Evolutionary conservation across 2,797 vertebrate genomes (phyloP).

Genomic region (Sphaeramia orbicularis): DNA sequence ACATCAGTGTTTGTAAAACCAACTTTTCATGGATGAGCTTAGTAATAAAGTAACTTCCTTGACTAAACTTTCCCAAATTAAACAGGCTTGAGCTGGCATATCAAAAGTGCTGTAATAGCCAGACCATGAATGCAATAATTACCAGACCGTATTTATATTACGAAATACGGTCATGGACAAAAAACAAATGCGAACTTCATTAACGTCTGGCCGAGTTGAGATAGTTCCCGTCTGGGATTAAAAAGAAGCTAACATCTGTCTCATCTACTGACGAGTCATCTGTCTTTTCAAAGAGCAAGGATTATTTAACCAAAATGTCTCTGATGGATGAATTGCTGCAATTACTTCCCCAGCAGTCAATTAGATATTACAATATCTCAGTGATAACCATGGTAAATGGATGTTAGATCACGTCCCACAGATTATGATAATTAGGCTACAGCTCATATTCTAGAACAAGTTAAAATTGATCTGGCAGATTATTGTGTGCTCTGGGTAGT

Average conservation of each 20-base stretch:
- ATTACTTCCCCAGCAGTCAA: constrained; percentile 68
- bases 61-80: no score
- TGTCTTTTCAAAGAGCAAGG: constrained; percentile 47
- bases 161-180: neutral
- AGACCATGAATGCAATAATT: no score
- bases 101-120: no score
- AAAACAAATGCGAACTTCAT: constrained; percentile 1
- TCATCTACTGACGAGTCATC: constrained; percentile 54
- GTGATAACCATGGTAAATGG: constrained; percentile 71
- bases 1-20: neutral
- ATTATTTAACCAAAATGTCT: constrained; percentile 65
- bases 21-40: no score
- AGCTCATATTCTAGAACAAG: constrained; percentile 49
- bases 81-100: no score
- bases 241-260: constrained; percentile 42
- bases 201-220: constrained; percentile 9
- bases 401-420: constrained; percentile 66
- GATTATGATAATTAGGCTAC: constrained; percentile 69
- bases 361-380: constrained; percentile 64
- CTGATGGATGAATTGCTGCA: constrained; percentile 70
- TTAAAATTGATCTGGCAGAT: constrained; percentile 66
- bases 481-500: constrained; percentile 55
- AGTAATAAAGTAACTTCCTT: no score
- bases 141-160: no score
- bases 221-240: constrained; percentile 38